phyloP scores from a whole-genome alignment of 2,113 vertebrate species.

The Actinemys pallida region DNA sequence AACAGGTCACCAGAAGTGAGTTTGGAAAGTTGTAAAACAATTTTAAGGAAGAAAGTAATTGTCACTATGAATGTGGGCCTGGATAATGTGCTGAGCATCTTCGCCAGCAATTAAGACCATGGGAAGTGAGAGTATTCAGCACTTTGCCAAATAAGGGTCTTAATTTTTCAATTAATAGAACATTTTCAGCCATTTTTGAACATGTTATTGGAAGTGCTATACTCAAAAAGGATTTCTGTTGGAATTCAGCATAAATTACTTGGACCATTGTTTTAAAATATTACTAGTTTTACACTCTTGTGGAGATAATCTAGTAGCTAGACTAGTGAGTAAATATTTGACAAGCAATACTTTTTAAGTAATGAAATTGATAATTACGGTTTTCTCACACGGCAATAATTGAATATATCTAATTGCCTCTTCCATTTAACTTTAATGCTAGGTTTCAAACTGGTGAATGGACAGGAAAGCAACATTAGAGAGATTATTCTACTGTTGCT shows the following conservation, averaged over 20 bases:
- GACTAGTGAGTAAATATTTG: constrained; percentile 59
- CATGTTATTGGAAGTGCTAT: neutral
- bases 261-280: neutral
- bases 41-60: neutral
- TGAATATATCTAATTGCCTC: constrained; percentile 72
- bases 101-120: neutral
- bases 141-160: neutral
- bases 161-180: neutral
- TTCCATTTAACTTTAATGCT: constrained; percentile 69
- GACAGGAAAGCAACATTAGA: constrained; percentile 64
- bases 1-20: neutral
- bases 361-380: constrained; percentile 62
- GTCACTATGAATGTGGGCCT: neutral
- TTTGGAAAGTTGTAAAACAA: neutral
- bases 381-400: constrained; percentile 54
- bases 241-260: constrained; percentile 27
- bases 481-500: constrained; percentile 62
- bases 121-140: neutral
- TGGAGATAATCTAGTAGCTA: constrained; percentile 23
- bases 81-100: neutral
- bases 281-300: constrained; percentile 7
- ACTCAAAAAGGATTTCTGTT: neutral
- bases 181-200: neutral
- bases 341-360: constrained; percentile 47
- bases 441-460: constrained; percentile 66